Percentiles rank a stretch among this genome's conserved stretches.
Evolutionary conservation across 2,888 invertebrate genomes (phyloP).

Genomic region (Sesia bembeciformis): DNA sequence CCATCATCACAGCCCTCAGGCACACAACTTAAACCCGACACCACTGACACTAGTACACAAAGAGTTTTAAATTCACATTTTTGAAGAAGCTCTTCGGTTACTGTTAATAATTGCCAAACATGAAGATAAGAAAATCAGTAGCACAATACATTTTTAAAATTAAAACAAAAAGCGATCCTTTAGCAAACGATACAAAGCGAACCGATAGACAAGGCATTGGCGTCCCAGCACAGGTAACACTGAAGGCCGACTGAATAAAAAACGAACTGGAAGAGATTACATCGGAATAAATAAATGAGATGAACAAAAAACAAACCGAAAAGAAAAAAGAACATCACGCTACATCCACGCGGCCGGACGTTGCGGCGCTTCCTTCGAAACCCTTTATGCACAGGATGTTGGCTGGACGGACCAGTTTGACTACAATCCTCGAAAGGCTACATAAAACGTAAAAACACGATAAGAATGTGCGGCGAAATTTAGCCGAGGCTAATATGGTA

Average conservation of each 20-base stretch:
- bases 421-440: background rate
- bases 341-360: conserved; percentile 74
- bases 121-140: background rate
- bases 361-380: conserved; percentile 71
- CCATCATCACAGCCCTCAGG: conserved; percentile 57
- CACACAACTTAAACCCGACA: conserved; percentile 12
- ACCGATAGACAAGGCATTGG: conserved; percentile 44
- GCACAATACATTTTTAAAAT: background rate
- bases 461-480: too few relatives aligned
- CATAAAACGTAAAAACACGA: background rate
- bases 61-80: too few relatives aligned
- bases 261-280: conserved; percentile 74
- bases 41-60: too few relatives aligned
- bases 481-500: too few relatives aligned
- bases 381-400: conserved; percentile 51
- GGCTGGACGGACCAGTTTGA: background rate
- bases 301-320: conserved; percentile 71
- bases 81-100: too few relatives aligned
- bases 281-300: conserved; percentile 76
- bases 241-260: conserved; percentile 75
- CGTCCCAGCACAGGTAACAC: conserved; percentile 71
- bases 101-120: background rate
- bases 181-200: conserved; percentile 27
- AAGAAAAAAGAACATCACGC: conserved; percentile 69
- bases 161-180: conserved; percentile 6